A percentile compares a stretch with the other conserved stretches of the same genome.
These are phyloP conservation scores for Myzus persicae DNA, from an alignment of 1,140 invertebrate species.

Conservation along the genomic window DNA sequence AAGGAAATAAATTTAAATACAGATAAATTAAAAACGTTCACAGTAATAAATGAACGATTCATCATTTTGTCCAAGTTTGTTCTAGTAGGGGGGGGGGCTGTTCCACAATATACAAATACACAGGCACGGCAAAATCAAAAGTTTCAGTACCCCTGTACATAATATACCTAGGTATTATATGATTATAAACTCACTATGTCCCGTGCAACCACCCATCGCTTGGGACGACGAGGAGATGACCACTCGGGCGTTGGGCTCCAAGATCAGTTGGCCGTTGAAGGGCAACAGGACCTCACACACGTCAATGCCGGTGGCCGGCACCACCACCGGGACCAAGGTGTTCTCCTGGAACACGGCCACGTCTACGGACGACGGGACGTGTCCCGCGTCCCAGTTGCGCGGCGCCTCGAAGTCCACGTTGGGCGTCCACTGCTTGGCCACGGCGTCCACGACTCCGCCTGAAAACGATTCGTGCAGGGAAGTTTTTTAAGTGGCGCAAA, in stretches of 20 bases:
- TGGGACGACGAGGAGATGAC: conserved; percentile 12
- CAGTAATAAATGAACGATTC: too few relatives aligned
- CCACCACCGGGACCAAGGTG: conserved; percentile 12
- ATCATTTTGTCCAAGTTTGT: too few relatives aligned
- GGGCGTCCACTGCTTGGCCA: conserved; percentile 26
- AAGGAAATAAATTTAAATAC: too few relatives aligned
- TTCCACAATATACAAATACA: too few relatives aligned
- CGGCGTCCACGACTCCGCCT: not conserved
- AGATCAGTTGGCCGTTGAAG: conserved; percentile 28
- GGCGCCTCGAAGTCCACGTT: conserved; percentile 21
- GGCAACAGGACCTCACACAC: conserved; percentile 23
- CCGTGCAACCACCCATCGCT: not conserved
- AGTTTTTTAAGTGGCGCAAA: not conserved
- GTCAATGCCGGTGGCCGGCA: conserved; percentile 7
- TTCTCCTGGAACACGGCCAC: conserved; percentile 1
- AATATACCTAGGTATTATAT: not conserved
- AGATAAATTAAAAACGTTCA: too few relatives aligned
- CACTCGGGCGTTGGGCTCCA: not conserved
- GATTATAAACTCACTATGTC: conserved; percentile 30
- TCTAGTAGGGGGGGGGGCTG: too few relatives aligned
- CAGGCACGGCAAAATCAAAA: too few relatives aligned
- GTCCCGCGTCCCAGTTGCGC: not conserved
- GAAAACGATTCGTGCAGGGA: not conserved
- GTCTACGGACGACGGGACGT: conserved; percentile 23
- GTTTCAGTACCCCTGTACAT: too few relatives aligned